Evolutionary conservation across 2,113 vertebrate species (phyloP).

Genomic region (mouse (Mus musculus)): GRCm39 chr8:10322001-10322500

Average conservation of each 20-base stretch:
- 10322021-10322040: neutral
- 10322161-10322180: too few species aligned
- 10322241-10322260: neutral
- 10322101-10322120: neutral
- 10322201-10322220: too few species aligned
- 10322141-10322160: accelerated
- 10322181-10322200: neutral
- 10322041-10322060: neutral
- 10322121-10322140: neutral
- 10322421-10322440: neutral
- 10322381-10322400: neutral
- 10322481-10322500: too few species aligned
- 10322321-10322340: too few species aligned
- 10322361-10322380: neutral
- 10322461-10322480: neutral
- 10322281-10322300: too few species aligned
- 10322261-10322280: too few species aligned
- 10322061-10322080: neutral
- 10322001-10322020: neutral
- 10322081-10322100: accelerated
- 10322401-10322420: neutral
- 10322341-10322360: neutral
- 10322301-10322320: neutral
- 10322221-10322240: neutral
- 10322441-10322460: too few species aligned